Conservation (phyloP, 2,888 invertebrate genomes). For the Entomobrya multifasciata region DNA sequence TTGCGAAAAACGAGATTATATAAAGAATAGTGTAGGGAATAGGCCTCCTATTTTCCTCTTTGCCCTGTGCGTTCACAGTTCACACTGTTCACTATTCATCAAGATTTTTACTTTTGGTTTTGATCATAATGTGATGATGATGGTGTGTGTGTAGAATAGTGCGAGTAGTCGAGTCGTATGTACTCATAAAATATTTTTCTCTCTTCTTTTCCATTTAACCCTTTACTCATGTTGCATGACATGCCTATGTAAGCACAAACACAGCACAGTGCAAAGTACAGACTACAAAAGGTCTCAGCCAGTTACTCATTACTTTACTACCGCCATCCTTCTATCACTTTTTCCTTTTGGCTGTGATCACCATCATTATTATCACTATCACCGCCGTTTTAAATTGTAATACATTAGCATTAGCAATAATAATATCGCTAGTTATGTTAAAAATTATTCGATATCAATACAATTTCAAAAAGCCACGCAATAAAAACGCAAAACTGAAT, state of each 20-base stretch:
- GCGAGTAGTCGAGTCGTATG: not conserved
- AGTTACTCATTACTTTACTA: slow-evolving; percentile 1
- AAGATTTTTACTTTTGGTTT: slow-evolving; percentile 56
- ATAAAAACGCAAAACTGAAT: slow-evolving; percentile 23
- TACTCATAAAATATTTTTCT: not conserved
- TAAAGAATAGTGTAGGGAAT: slow-evolving; percentile 22
- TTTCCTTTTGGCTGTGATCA: slow-evolving; percentile 19
- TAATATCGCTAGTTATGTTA: no score
- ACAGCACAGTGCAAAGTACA: no score
- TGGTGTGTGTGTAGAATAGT: not conserved
- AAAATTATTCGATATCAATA: slow-evolving; percentile 32
- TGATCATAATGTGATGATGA: not conserved
- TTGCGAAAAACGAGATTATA: slow-evolving; percentile 54
- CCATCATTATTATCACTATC: not conserved
- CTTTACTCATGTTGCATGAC: not conserved
- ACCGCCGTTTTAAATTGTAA: slow-evolving; percentile 5
- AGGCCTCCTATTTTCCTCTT: slow-evolving; percentile 57
- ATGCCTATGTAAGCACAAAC: slow-evolving; percentile 6
- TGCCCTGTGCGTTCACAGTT: no score
- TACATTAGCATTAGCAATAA: not conserved
- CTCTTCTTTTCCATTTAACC: not conserved
- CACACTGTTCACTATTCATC: slow-evolving; percentile 15
- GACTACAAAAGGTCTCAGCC: slow-evolving; percentile 34
- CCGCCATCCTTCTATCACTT: not conserved
- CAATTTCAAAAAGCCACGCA: slow-evolving; percentile 45